A percentile compares a stretch with the other conserved stretches of the same genome.
These are phyloP conservation scores for Apostichopus parvimensis DNA, from an alignment of 35 echinoderm and acorn worm genomes.

Conservation along the genomic window DNA sequence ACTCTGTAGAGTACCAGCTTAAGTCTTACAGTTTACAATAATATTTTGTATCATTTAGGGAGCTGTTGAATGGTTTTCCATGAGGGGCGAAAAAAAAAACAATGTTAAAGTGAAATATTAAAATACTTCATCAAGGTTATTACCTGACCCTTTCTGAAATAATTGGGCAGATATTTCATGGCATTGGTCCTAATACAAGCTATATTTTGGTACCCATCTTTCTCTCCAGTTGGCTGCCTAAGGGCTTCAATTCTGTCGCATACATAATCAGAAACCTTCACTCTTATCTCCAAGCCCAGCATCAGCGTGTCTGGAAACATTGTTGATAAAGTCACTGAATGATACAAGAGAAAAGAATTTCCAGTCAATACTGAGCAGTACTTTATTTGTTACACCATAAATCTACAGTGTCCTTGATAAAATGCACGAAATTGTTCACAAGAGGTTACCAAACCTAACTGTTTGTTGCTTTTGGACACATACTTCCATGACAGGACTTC, in stretches of 20 bases:
- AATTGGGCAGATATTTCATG: constrained; percentile 99
- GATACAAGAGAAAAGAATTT: background rate
- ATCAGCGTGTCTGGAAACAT: constrained; percentile 78
- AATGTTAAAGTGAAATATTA: no score
- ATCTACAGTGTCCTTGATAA: background rate
- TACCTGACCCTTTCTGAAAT: constrained; percentile 96
- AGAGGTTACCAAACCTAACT: no score
- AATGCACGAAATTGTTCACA: background rate
- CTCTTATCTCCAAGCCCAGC: constrained; percentile 94
- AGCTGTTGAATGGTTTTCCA: no score
- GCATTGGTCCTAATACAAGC: constrained; percentile 88
- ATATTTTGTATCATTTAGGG: no score
- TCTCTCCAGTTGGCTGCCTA: constrained; percentile 58
- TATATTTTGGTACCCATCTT: constrained; percentile 73
- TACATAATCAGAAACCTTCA: constrained; percentile 96
- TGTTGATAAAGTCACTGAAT: constrained; percentile 68
- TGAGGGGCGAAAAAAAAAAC: no score
- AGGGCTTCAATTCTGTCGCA: constrained; percentile 87
- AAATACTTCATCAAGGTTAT: no score
- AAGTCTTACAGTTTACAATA: no score
- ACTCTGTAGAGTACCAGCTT: no score
- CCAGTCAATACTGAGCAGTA: background rate
- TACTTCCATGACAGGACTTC: no score
- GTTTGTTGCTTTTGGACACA: no score
- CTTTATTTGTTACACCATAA: no score